Conservation (phyloP, 2,113 vertebrate species). For the Ploceus nigricollis region DNA sequence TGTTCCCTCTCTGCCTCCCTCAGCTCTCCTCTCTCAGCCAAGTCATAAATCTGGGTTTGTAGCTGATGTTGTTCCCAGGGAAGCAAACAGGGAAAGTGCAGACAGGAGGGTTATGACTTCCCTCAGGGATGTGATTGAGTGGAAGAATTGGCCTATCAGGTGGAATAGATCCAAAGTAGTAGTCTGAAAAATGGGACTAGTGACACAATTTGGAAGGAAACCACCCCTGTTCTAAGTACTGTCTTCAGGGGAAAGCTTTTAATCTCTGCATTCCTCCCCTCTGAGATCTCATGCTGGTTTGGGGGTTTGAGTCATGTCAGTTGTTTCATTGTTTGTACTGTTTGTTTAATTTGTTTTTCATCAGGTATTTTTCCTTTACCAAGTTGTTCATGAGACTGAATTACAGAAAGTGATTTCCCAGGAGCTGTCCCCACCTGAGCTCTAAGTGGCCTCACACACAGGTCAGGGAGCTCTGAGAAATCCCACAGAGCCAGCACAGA, state of each 20-base stretch:
- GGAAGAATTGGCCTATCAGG: not conserved
- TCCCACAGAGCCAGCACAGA: not conserved
- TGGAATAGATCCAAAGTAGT: not conserved
- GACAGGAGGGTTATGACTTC: not conserved
- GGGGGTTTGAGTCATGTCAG: not conserved
- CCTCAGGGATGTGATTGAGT: not conserved
- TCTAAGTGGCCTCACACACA: not conserved
- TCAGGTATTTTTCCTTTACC: not conserved
- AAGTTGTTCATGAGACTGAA: not conserved
- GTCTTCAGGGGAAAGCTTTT: not conserved
- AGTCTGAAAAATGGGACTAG: not conserved
- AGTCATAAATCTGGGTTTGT: conserved; percentile 6
- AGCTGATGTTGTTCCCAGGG: not conserved
- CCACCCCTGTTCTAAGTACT: not conserved
- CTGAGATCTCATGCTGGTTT: not conserved
- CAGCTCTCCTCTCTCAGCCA: not conserved
- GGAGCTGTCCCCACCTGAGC: not conserved
- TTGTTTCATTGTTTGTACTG: not conserved
- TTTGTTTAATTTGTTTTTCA: not conserved
- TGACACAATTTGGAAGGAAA: not conserved
- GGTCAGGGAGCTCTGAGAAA: not conserved
- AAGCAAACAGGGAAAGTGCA: not conserved
- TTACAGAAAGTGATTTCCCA: not conserved
- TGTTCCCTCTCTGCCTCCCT: not conserved
- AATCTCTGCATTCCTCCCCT: not conserved